Evolutionary conservation across 2,113 vertebrate species (phyloP), one percentile per base, ranked within the genome.

Genomic region (Campylomormyrus tamandua): DNA sequence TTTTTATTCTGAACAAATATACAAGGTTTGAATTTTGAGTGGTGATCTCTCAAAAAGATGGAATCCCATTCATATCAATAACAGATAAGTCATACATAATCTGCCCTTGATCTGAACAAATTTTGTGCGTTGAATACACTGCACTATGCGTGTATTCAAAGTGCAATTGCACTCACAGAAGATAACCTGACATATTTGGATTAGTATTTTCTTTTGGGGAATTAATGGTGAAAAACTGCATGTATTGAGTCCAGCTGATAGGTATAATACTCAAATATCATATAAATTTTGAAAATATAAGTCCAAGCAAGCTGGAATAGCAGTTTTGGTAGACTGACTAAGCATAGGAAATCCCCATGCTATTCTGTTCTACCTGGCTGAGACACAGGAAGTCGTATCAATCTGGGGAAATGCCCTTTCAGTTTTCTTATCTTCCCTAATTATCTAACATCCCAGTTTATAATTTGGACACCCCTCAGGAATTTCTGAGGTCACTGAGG

Each of bases 361-460:
- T 42, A 17, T 74, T 74, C 70, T 74, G 70, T 17, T 35, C 80
- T 91, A 91, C 90, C 85, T 91, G 89, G 90, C 24, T 77, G 66
- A 87, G 89, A 90, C 5, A 7, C 88, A 91, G 88, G 91, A 93
- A 91, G 87, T 80, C 5, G 35, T 39, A 17, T 42, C 74, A 80
- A 80, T 80, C 88, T 91, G 85, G 90, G 90, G 92, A 92, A 87
- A 58, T n/a, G n/a, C 17, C 74, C 89, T 5, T 83, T 83, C 39
- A 9, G 83, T 87, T 80, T 56, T 89, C 88, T 87, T 91, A 91
- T 92, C 88, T 91, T 80, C 83, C 90, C 89, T 62, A 91, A 50
- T 91, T 87, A 91, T 92, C 90, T 91, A 91, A 91, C 53, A 56
- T 49, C 31, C 49, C 48, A 70, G 90, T 91, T 89, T 50, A 90